Evolutionary conservation across 2,888 invertebrate genomes (phyloP).

Genomic region (Nomada ruficornis): DNA sequence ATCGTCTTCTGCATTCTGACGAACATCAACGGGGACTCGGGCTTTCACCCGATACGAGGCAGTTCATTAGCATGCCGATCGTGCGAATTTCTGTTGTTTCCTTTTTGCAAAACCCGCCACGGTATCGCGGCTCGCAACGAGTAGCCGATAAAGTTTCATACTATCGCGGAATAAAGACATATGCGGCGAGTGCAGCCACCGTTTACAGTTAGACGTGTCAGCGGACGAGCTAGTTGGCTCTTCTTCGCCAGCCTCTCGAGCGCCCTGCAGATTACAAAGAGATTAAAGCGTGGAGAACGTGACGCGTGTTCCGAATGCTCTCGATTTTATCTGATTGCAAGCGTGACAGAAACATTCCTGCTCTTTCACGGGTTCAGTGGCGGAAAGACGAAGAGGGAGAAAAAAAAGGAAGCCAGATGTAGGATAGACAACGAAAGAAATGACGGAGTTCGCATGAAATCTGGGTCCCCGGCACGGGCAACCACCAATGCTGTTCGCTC

Average conservation of each 20-base stretch:
- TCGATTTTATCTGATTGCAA: conserved; percentile 59
- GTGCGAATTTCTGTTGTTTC: too few relatives aligned
- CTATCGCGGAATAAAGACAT: conserved; percentile 6
- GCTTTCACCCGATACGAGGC: too few relatives aligned
- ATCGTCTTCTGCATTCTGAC: not conserved
- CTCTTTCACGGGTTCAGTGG: not conserved
- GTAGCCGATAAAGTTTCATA: conserved; percentile 2
- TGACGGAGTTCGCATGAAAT: conserved; percentile 6
- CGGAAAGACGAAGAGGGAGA: not conserved
- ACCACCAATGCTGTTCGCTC: not conserved
- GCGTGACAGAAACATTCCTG: conserved; percentile 30
- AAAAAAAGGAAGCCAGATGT: conserved; percentile 12
- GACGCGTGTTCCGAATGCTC: conserved; percentile 64
- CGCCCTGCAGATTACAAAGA: conserved; percentile 48
- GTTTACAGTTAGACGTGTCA: conserved; percentile 45
- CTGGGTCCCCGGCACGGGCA: conserved; percentile 3
- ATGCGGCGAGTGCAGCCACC: conserved; percentile 17
- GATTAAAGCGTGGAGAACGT: conserved; percentile 60
- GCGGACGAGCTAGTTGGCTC: conserved; percentile 28
- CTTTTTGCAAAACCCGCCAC: not conserved
- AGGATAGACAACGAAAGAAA: conserved; percentile 4
- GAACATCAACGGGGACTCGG: not conserved
- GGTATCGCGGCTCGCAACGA: too few relatives aligned
- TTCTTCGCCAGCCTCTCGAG: conserved; percentile 18
- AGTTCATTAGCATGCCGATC: too few relatives aligned